Conservation (phyloP, 30 jellyfish, hydroid and myxozoan species). For the Euphysa ruthae region DNA sequence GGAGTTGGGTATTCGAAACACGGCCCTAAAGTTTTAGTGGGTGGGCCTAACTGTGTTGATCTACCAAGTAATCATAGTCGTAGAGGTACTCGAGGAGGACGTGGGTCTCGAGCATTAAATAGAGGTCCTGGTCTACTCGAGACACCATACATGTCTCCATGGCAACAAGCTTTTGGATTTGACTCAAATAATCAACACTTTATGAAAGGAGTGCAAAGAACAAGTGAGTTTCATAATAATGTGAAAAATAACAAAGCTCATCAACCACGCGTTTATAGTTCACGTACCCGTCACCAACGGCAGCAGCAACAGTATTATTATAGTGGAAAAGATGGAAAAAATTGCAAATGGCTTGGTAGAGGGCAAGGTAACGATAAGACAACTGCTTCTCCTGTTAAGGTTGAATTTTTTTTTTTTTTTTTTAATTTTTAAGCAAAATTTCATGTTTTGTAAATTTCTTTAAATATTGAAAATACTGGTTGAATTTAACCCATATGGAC, state of each 20-base stretch:
- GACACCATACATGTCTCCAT: conserved; percentile 78
- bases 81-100: conserved; percentile 53
- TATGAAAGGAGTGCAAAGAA: conserved; percentile 59
- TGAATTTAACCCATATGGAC: no score
- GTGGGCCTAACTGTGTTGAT: conserved; percentile 78
- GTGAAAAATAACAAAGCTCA: conserved; percentile 31
- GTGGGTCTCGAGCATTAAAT: conserved; percentile 36
- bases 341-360: conserved; percentile 3
- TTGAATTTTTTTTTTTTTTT: no score
- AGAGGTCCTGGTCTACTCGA: conserved; percentile 76
- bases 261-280: conserved; percentile 43
- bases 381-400: conserved; percentile 1
- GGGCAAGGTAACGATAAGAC: not conserved
- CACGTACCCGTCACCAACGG: conserved; percentile 21
- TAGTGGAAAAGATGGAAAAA: no score
- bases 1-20: conserved; percentile 66
- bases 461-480: no score
- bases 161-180: conserved; percentile 63
- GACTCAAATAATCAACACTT: conserved; percentile 47
- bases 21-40: conserved; percentile 73
- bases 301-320: no score
- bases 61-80: conserved; percentile 75
- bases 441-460: no score
- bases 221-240: conserved; percentile 13
- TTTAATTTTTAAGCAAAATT: no score